These are phyloP conservation scores for Apogon hyalosoma DNA, from an alignment of 2,797 vertebrate species.

Conservation along the genomic window DNA sequence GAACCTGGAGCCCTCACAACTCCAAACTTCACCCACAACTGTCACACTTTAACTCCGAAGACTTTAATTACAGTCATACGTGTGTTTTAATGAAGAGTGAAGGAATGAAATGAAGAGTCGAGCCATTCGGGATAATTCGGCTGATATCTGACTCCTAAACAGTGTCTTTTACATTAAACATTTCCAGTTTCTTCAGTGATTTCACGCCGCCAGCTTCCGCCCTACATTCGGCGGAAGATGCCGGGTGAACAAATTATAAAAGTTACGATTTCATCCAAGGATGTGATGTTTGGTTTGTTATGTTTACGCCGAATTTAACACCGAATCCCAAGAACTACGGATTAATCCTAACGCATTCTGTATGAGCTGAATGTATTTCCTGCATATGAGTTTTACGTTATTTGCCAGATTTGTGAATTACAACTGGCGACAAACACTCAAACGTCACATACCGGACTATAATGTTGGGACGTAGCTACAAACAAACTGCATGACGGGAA, in stretches of 20 bases:
- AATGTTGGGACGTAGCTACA: conserved; percentile 8
- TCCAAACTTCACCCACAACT: conserved; percentile 44
- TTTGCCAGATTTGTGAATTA: conserved; percentile 18
- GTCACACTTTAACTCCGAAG: neutral
- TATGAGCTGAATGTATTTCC: neutral
- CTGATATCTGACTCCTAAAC: neutral
- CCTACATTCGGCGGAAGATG: conserved; percentile 24
- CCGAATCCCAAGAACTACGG: neutral
- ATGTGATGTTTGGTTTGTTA: neutral
- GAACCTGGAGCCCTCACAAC: neutral
- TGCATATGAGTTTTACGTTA: neutral
- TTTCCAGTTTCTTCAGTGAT: conserved; percentile 20
- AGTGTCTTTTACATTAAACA: neutral
- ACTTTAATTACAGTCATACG: neutral
- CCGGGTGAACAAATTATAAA: conserved; percentile 13
- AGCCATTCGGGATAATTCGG: conserved; percentile 49
- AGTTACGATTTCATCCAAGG: conserved; percentile 30
- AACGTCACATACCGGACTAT: conserved; percentile 16
- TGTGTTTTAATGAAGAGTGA: neutral
- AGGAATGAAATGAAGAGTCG: too few relatives aligned
- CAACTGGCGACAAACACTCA: conserved; percentile 11
- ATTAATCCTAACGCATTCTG: neutral
- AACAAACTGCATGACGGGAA: conserved; percentile 7
- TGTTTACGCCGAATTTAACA: conserved; percentile 35
- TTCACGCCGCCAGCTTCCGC: conserved; percentile 45